A percentile compares a stretch with the other conserved stretches of the same genome.
Evolutionary conservation across 37 sponge, comb jelly and placozoan genomes (phyloP).

Genomic region (Beroe ovata): DNA sequence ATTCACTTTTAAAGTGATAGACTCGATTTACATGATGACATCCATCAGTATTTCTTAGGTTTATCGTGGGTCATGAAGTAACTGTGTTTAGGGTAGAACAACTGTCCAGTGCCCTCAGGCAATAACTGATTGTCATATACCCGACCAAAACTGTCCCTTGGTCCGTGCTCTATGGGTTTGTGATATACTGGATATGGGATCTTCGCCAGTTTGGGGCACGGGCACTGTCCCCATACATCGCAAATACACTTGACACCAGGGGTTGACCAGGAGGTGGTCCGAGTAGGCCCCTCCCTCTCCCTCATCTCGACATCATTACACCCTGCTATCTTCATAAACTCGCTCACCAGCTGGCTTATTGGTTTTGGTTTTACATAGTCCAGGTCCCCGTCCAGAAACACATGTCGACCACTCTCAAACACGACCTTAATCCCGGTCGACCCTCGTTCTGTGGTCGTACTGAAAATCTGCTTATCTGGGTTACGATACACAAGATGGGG

Average conservation of each 20-base stretch:
- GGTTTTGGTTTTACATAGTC: slow-evolving; percentile 21
- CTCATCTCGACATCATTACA: background rate
- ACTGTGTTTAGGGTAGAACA: background rate
- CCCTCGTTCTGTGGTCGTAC: background rate
- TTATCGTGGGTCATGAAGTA: slow-evolving; percentile 10
- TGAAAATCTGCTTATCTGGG: slow-evolving; percentile 44
- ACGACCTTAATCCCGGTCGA: slow-evolving; percentile 2
- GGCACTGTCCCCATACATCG: slow-evolving; percentile 51
- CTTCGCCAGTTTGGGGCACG: slow-evolving; percentile 25
- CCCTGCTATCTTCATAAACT: slow-evolving; percentile 40
- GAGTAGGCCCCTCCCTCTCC: background rate
- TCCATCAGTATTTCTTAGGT: slow-evolving; percentile 38
- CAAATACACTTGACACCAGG: slow-evolving; percentile 35
- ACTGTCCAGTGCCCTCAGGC: slow-evolving; percentile 24
- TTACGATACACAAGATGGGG: slow-evolving; percentile 56
- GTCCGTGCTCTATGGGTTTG: background rate
- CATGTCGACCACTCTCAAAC: slow-evolving; percentile 1
- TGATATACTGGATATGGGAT: background rate
- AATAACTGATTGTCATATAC: background rate
- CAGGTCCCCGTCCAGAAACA: background rate
- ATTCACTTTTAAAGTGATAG: too few species aligned
- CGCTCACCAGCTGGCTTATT: slow-evolving; percentile 7
- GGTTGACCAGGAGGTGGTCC: background rate
- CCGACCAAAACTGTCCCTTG: background rate
- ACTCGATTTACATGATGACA: too few species aligned